Evolutionary conservation across 2,888 invertebrate genomes (phyloP), one percentile per base, ranked within the genome.

Genomic region (Galerucella nymphaeae): DNA sequence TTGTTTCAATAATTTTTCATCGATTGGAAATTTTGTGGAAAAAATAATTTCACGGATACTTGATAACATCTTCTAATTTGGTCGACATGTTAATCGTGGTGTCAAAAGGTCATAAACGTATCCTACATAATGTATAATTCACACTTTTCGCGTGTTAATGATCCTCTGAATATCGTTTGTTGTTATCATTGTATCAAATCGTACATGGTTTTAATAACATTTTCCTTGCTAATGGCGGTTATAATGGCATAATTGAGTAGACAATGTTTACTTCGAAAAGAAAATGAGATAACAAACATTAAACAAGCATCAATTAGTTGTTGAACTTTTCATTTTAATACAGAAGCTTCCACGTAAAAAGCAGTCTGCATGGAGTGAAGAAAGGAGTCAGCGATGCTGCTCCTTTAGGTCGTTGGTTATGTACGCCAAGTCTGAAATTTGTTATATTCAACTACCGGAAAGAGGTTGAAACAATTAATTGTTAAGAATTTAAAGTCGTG

Each of bases 101-200:
- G 58, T 23, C 58, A 59, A 59, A 23, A 59, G 58, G 58, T 30
- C 14, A n/a, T 61, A 41, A 30, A 61, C 8, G 41, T 61, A 61
- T 61, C 30, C 30, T 6, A 16, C 23, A 23, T 23, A n/a, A 58
- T 58, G 23, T 58, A 23, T 58, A 58, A 58, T 61, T 61, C 61
- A 61, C 30, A 30, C 61, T 38, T 41, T 61, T 61, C n/a, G 61
- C 61, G 61, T 61, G 61, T 61, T 61, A 61, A 61, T 41, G 41
- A 38, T 61, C 16, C 9, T 61, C 30, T 41, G 14, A n/a, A 61
- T 41, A 41, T 41, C 61, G 61, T 16, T 30, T 30, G n/a, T 41
- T 61, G 13, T 38, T 61, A 61, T 61, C 61, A 13, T 38, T 38
- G n/a, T 61, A 16, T 61, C 61, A 16, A 41, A 41, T 61, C 61